Percentiles rank a stretch among this genome's conserved stretches.
Conservation (phyloP, 2,113 vertebrate genomes). For the Prunella himalayana region DNA sequence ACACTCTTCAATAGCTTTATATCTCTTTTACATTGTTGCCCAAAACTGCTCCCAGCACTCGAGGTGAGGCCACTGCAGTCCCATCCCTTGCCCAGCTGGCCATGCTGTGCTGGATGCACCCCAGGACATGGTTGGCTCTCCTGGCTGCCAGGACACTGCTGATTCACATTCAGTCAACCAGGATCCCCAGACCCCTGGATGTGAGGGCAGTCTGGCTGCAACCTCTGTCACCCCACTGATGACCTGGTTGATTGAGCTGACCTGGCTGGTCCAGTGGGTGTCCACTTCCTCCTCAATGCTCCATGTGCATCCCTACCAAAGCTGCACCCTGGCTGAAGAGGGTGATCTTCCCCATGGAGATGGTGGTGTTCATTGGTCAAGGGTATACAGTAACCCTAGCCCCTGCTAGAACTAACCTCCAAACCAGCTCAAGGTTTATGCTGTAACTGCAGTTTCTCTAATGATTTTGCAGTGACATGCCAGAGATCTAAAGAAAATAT, state of each 20-base stretch:
- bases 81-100: fast-evolving
- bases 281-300: slow-evolving; percentile 90
- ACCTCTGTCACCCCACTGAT: slow-evolving; percentile 80
- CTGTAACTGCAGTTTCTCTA: background rate
- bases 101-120: fast-evolving
- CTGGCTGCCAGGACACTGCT: background rate
- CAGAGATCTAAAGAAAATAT: background rate
- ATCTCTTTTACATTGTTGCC: background rate
- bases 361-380: slow-evolving; percentile 70
- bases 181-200: background rate
- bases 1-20: background rate
- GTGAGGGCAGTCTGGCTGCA: slow-evolving; percentile 90
- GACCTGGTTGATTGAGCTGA: slow-evolving; percentile 93
- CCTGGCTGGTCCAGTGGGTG: slow-evolving; percentile 91
- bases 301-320: slow-evolving; percentile 91
- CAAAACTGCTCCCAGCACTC: fast-evolving
- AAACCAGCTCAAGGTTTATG: slow-evolving; percentile 88
- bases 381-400: slow-evolving; percentile 88
- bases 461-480: background rate
- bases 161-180: too few relatives aligned
- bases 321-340: slow-evolving; percentile 88
- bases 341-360: slow-evolving; percentile 77
- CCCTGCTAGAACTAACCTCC: slow-evolving; percentile 93
- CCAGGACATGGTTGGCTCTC: background rate
- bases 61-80: background rate